These are phyloP conservation scores for Poecilia velifera DNA, from an alignment of 2,797 vertebrate species.

Conservation along the genomic window DNA sequence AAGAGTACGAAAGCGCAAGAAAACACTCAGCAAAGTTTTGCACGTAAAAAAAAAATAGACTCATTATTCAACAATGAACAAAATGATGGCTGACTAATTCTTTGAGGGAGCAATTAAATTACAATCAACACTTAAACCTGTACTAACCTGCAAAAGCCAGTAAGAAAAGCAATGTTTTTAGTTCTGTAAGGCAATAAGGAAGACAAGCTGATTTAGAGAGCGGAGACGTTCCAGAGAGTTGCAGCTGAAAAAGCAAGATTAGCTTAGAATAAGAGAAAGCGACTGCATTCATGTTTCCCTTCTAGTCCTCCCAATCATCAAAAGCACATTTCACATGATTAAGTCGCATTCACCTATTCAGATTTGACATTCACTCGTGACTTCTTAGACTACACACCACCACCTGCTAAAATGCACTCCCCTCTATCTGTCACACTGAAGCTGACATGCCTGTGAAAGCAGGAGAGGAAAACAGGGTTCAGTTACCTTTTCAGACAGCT, in stretches of 20 bases:
- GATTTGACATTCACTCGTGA: background rate
- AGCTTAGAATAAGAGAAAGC: background rate
- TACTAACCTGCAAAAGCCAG: background rate
- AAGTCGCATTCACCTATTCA: background rate
- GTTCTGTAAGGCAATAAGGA: background rate
- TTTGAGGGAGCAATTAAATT: background rate
- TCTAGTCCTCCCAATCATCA: background rate
- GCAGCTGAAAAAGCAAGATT: background rate
- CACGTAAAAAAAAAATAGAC: background rate
- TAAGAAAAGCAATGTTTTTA: background rate
- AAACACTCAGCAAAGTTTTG: background rate
- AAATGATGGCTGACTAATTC: background rate
- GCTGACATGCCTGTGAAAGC: background rate
- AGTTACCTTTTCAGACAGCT: background rate
- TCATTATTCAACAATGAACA: background rate
- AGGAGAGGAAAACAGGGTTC: background rate
- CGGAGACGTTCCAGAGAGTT: background rate
- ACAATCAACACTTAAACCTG: background rate
- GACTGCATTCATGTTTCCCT: background rate
- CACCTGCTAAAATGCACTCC: background rate
- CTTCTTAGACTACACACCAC: background rate
- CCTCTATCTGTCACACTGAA: background rate
- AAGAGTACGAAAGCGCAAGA: background rate
- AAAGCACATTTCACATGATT: background rate
- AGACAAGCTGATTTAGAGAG: background rate